A percentile compares a stretch with the other conserved stretches of the same genome.
Conservation (phyloP, 2,797 vertebrate species). For the Furcifer pardalis region DNA sequence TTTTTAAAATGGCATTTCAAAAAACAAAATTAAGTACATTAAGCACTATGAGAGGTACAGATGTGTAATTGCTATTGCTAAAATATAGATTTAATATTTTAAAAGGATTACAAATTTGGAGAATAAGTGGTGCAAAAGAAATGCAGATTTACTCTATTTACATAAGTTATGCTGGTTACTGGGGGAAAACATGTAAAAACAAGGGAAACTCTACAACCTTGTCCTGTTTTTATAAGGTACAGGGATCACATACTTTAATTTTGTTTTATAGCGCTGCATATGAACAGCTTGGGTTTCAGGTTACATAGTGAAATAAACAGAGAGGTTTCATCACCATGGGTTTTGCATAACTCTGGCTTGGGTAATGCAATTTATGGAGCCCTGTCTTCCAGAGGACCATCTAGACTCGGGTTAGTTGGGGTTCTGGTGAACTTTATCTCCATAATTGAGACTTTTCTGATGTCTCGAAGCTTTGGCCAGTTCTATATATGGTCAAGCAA, state of each 20-base stretch:
- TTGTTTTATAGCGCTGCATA: not conserved
- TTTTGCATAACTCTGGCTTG: not conserved
- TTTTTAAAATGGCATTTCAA: too few species aligned
- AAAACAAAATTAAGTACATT: too few species aligned
- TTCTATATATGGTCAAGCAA: slow-evolving; percentile 8
- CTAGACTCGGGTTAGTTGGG: not conserved
- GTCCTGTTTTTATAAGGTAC: not conserved
- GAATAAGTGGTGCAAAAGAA: not conserved
- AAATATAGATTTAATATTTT: not conserved
- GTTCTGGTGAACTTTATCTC: not conserved
- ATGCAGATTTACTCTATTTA: not conserved
- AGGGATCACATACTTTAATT: not conserved
- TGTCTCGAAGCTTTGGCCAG: not conserved
- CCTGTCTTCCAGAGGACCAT: not conserved
- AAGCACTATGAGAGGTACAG: too few species aligned
- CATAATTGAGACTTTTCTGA: not conserved
- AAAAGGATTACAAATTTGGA: not conserved
- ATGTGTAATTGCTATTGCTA: too few species aligned
- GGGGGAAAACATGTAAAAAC: not conserved
- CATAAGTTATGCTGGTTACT: not conserved
- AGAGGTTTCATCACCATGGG: too few species aligned
- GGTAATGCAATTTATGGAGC: not conserved
- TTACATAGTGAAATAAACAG: not conserved
- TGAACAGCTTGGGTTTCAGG: not conserved
- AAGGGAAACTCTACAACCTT: not conserved